These are phyloP conservation scores for Brachystomella parvula DNA, from an alignment of 1,140 invertebrate species.

Conservation along the genomic window DNA sequence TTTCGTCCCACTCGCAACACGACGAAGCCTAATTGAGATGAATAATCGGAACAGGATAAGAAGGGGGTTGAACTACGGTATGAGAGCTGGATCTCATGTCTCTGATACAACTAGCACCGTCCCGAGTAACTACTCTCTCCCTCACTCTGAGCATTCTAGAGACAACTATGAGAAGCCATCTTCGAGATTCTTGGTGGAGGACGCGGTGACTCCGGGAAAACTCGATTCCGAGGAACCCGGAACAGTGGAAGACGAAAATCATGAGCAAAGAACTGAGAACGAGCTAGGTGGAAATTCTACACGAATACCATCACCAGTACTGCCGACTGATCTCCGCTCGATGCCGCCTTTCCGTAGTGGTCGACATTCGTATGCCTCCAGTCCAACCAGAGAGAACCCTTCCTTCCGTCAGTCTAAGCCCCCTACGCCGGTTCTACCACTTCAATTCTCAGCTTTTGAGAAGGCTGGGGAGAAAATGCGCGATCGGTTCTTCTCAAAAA, in stretches of 20 bases:
- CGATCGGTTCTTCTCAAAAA: constrained; percentile 27
- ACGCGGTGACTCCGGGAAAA: constrained; percentile 9
- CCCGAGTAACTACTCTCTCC: constrained; percentile 33
- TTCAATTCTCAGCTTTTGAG: constrained; percentile 32
- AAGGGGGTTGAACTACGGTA: constrained; percentile 9
- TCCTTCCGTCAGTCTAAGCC: constrained; percentile 24
- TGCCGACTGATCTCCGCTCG: constrained; percentile 20
- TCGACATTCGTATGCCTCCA: constrained; percentile 4
- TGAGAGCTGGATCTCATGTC: constrained; percentile 3
- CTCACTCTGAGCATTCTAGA: constrained; percentile 24
- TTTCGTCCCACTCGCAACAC: constrained; percentile 35
- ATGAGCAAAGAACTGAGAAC: constrained; percentile 5
- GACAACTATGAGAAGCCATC: constrained; percentile 8
- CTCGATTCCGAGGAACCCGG: too few species aligned
- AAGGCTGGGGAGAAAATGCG: constrained; percentile 31
- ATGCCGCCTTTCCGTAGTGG: constrained; percentile 15
- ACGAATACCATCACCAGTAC: constrained; percentile 19
- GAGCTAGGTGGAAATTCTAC: neutral
- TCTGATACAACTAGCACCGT: constrained; percentile 32
- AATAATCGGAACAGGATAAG: constrained; percentile 34
- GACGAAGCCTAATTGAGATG: constrained; percentile 36
- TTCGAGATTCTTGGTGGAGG: constrained; percentile 12
- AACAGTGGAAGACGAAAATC: neutral
- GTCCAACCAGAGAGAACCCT: neutral
- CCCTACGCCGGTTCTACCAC: constrained; percentile 34